A percentile compares a stretch with the other conserved stretches of the same genome.
Conservation (phyloP, 2,888 invertebrate genomes). For the Drosophila borborema region DNA sequence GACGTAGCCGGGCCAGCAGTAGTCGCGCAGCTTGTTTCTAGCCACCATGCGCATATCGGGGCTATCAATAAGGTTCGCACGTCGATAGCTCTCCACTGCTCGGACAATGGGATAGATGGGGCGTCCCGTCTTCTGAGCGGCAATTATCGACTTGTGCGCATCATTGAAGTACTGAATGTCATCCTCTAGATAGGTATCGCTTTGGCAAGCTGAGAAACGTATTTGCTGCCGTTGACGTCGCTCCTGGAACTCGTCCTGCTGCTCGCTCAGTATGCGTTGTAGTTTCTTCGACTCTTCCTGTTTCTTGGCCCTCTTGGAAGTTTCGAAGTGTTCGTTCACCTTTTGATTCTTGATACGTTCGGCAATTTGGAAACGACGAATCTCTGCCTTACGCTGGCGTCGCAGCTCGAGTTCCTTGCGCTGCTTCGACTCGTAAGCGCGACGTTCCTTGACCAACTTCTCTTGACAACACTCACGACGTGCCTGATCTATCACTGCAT, state of each 20-base stretch:
- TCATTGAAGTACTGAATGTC: slow-evolving; percentile 82
- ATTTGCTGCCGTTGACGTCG: slow-evolving; percentile 33
- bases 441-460: slow-evolving; percentile 49
- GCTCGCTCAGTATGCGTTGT: slow-evolving; percentile 23
- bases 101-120: slow-evolving; percentile 80
- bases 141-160: slow-evolving; percentile 73
- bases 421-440: slow-evolving; percentile 48
- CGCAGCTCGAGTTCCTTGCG: slow-evolving; percentile 24
- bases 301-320: background rate
- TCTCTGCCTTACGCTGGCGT: slow-evolving; percentile 7
- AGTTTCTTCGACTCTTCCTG: slow-evolving; percentile 23
- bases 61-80: slow-evolving; percentile 55
- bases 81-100: slow-evolving; percentile 77
- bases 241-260: slow-evolving; percentile 44
- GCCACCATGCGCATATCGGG: slow-evolving; percentile 31
- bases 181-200: slow-evolving; percentile 59
- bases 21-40: slow-evolving; percentile 49
- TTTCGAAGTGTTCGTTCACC: slow-evolving; percentile 36
- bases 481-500: slow-evolving; percentile 43
- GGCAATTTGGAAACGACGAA: slow-evolving; percentile 57
- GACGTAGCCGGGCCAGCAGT: slow-evolving; percentile 64
- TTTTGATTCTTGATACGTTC: slow-evolving; percentile 50
- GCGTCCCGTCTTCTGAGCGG: slow-evolving; percentile 76
- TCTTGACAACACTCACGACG: slow-evolving; percentile 42
- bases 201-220: slow-evolving; percentile 38